Conservation (phyloP, 2,797 vertebrate genomes). For the Leptodactylus fallax region DNA sequence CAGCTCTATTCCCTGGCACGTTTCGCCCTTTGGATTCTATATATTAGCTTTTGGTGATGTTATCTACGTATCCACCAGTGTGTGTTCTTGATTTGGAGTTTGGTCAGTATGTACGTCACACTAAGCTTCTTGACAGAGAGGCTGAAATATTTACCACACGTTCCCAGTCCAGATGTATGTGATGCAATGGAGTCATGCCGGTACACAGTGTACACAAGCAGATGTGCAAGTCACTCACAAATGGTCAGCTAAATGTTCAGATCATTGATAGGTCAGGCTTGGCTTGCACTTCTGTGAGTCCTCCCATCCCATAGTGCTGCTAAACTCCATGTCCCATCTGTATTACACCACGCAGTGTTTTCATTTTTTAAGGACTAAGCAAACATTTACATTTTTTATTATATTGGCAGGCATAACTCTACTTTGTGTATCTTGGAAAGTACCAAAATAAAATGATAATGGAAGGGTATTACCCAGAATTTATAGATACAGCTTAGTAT, state of each 20-base stretch:
- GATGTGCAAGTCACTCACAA: neutral
- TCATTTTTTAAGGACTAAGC: neutral
- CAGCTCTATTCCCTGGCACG: too few species aligned
- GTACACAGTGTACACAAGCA: conserved; percentile 28
- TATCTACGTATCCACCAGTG: too few species aligned
- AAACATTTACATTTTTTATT: neutral
- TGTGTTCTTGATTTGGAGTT: too few species aligned
- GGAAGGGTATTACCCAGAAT: too few species aligned
- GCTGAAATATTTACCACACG: neutral
- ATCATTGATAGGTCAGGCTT: neutral
- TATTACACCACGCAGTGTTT: neutral
- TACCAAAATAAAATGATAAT: neutral
- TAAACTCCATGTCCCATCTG: neutral
- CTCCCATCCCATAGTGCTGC: neutral
- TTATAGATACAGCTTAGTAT: too few species aligned
- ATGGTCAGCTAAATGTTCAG: neutral
- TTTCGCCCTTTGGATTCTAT: too few species aligned
- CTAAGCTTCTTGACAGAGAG: neutral
- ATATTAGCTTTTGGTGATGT: too few species aligned
- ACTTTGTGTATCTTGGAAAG: neutral
- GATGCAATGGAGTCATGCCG: conserved; percentile 16
- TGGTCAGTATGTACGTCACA: neutral
- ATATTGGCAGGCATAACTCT: neutral
- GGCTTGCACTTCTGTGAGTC: neutral
- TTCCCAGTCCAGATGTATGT: conserved; percentile 33